These are phyloP conservation scores for Trichosurus vulpecula DNA, from an alignment of 2,797 vertebrate species.

Conservation along the genomic window DNA sequence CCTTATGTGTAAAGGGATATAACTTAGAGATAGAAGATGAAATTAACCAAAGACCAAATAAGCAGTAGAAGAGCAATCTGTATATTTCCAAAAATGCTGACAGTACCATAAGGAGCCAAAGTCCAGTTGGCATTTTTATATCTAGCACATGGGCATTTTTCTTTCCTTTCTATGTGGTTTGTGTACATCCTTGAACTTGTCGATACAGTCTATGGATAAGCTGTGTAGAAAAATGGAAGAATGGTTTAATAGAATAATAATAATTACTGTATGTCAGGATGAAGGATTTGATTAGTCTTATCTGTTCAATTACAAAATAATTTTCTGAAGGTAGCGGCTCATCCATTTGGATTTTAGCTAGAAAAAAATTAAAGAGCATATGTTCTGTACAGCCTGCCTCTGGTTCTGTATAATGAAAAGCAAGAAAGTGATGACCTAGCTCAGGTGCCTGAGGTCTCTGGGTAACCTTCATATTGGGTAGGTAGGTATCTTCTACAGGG, in stretches of 20 bases:
- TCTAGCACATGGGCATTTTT: slow-evolving; percentile 32
- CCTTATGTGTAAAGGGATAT: neutral
- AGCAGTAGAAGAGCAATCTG: slow-evolving; percentile 32
- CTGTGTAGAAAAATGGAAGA: slow-evolving; percentile 44
- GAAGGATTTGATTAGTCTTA: slow-evolving; percentile 37
- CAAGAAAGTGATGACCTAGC: neutral
- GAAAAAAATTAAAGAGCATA: neutral
- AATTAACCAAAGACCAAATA: slow-evolving; percentile 50
- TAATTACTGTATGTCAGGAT: slow-evolving; percentile 33
- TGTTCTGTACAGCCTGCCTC: neutral
- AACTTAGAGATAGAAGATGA: slow-evolving; percentile 23
- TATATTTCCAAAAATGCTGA: slow-evolving; percentile 33
- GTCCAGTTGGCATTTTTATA: slow-evolving; percentile 46
- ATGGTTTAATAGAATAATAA: slow-evolving; percentile 42
- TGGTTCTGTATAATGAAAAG: neutral
- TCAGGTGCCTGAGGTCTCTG: neutral
- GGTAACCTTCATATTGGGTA: neutral
- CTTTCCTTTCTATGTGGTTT: slow-evolving; percentile 36
- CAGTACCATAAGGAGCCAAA: slow-evolving; percentile 24
- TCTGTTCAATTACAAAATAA: slow-evolving; percentile 15
- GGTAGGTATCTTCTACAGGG: neutral
- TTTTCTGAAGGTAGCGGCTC: slow-evolving; percentile 37
- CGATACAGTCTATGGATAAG: slow-evolving; percentile 14
- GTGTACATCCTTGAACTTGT: slow-evolving; percentile 48
- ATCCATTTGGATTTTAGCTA: slow-evolving; percentile 30